phyloP scores from a whole-genome alignment of 1,140 invertebrate genomes.

The Micrasema longulum region DNA sequence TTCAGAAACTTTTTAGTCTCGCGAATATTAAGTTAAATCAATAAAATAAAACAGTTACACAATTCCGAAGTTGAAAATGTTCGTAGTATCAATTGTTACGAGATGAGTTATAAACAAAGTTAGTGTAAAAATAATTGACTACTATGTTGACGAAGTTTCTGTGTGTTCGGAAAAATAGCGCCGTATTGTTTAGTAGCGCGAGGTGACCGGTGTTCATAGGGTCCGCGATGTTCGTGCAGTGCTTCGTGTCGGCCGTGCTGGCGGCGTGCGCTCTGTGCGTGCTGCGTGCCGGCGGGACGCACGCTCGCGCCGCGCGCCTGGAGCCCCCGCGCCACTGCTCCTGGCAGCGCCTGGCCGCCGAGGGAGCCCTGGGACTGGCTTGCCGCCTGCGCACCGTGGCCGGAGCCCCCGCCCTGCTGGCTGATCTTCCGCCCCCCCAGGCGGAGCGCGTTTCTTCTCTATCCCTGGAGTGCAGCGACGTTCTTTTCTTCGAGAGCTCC shows the following conservation, averaged over 20 bases:
- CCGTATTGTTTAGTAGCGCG: slow-evolving; percentile 1
- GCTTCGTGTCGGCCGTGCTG: background rate
- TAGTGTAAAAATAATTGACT: slow-evolving; percentile 3
- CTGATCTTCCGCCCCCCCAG: slow-evolving; percentile 75
- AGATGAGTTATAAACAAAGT: slow-evolving; percentile 22
- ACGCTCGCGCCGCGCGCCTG: slow-evolving; percentile 59
- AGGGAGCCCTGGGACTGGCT: slow-evolving; percentile 71
- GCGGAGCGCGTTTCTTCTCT: slow-evolving; percentile 78
- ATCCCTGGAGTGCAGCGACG: slow-evolving; percentile 82
- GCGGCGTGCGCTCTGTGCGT: slow-evolving; percentile 20
- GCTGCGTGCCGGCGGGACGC: slow-evolving; percentile 5
- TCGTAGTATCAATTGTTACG: slow-evolving; percentile 7
- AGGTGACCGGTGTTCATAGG: slow-evolving; percentile 17
- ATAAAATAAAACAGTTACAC: background rate
- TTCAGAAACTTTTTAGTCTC: slow-evolving; percentile 12
- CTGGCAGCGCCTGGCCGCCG: slow-evolving; percentile 69
- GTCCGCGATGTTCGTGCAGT: background rate
- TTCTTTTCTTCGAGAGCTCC: slow-evolving; percentile 82
- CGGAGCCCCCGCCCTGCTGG: slow-evolving; percentile 76
- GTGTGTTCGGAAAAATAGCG: slow-evolving; percentile 31
- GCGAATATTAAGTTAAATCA: background rate
- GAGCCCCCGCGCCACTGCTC: slow-evolving; percentile 76
- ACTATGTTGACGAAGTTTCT: slow-evolving; percentile 37
- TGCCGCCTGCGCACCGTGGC: slow-evolving; percentile 80
- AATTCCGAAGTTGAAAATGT: too few relatives aligned